Evolutionary conservation across 2,113 vertebrate species (phyloP).

Genomic region (Aptenodytes forsteri): DNA sequence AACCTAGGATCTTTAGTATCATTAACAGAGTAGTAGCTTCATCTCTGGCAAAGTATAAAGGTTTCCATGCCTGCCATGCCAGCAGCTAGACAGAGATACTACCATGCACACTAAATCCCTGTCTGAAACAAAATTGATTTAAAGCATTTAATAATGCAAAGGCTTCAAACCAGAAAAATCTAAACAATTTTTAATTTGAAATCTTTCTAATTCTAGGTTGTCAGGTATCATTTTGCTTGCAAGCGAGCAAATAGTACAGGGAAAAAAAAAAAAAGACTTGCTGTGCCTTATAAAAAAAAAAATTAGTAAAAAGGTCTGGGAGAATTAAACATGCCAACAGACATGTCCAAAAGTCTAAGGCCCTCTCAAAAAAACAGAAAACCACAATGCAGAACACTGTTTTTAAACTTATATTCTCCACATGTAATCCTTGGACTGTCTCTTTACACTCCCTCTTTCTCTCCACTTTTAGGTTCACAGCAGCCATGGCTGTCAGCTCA

Average conservation of each 20-base stretch:
- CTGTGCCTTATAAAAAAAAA: not conserved
- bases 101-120: not conserved
- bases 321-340: not conserved
- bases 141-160: not conserved
- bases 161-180: not conserved
- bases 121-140: not conserved
- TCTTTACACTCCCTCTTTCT: not conserved
- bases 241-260: not conserved
- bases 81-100: not conserved
- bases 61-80: not conserved
- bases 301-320: not conserved
- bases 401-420: not conserved
- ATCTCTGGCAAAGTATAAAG: not conserved
- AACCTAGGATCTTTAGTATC: not conserved
- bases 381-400: not conserved
- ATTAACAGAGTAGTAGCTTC: not conserved
- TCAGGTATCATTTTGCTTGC: not conserved
- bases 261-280: not conserved
- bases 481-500: slow-evolving; percentile 7
- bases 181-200: not conserved
- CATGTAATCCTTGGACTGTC: not conserved
- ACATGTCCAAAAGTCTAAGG: not conserved
- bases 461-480: not conserved
- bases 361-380: not conserved
- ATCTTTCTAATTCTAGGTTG: not conserved